Evolutionary conservation across 2,797 vertebrate species (phyloP), one percentile per base, ranked within the genome.

Genomic region (Odontamblyopus lacepedii): DNA sequence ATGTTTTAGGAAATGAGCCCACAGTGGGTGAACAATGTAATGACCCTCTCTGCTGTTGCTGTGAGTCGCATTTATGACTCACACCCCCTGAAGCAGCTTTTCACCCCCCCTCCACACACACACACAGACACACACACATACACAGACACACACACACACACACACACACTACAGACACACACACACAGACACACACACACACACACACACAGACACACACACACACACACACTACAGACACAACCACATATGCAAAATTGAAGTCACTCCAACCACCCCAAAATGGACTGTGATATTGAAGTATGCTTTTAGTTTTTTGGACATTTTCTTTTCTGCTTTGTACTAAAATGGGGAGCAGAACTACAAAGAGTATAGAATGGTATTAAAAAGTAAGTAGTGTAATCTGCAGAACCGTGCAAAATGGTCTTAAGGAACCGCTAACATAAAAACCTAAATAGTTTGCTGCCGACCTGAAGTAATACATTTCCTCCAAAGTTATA

Each of bases 1-100:
- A 87, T 90, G 88, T 92, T 93, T 93, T 90, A 89, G 88, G 90
- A 91, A 92, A 92, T 85, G 88, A 90, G 88, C 83, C 85, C 18
- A 71, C 78, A 80, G 83, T 89, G 91, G 90, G 90, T 86, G 92
- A 91, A 91, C 86, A 89, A 83, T 87, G 83, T 92, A 92, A 92
- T 91, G 90, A 90, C 89, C 87, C 88, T 90, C 84, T 89, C 81
- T 85, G 83, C 90, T 85, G 81, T 79, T 85, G 83, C 90, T 85
- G 81, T 79, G 83, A 88, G 85, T 80, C 63, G 80, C 91, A 90
- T 91, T 90, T 88, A 88, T 93, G 90, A 93, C 77, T 91, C 90
- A 91, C 88, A 86, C 78, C 84, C 87, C 89, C 78, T 81, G 83
- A 81, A 83, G 89, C 87, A 72, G 74, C 78, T 70, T 61, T 72